phyloP scores from a whole-genome alignment of 2,113 vertebrate species.

The Callipepla squamata region DNA sequence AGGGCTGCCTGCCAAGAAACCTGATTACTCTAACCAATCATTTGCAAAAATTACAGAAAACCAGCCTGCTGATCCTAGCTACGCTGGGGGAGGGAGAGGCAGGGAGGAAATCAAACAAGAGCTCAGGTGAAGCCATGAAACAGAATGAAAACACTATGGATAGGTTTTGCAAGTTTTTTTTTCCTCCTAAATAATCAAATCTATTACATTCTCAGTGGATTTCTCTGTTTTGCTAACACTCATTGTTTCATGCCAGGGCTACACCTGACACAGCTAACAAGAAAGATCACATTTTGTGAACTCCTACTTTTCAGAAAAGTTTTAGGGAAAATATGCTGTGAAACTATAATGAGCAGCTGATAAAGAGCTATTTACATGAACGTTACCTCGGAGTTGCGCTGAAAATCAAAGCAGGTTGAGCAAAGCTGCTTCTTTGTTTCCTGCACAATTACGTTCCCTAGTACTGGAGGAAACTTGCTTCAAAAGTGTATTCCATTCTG shows the following conservation, averaged over 20 bases:
- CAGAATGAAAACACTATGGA: neutral
- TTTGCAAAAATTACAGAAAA: slow-evolving; percentile 12
- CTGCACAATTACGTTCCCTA: neutral
- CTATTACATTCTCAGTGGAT: neutral
- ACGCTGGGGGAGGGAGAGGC: neutral
- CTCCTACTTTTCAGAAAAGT: neutral
- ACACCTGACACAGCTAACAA: neutral
- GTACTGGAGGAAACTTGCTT: neutral
- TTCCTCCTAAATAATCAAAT: neutral
- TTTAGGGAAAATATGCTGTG: neutral
- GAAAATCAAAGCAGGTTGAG: neutral
- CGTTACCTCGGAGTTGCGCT: neutral
- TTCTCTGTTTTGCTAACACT: neutral
- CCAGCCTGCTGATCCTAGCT: neutral
- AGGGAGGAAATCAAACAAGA: neutral
- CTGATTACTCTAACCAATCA: slow-evolving; percentile 20
- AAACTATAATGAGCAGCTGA: neutral
- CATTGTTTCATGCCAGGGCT: neutral
- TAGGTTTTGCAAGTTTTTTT: neutral
- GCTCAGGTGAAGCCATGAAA: neutral
- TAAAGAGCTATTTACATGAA: neutral
- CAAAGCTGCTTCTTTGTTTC: neutral
- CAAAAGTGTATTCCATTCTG: neutral
- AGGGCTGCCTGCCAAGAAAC: slow-evolving; percentile 40
- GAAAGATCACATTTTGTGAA: neutral